A percentile compares a stretch with the other conserved stretches of the same genome.
These are phyloP conservation scores for Anthoscopus minutus DNA, from an alignment of 2,113 vertebrate species.

Conservation along the genomic window DNA sequence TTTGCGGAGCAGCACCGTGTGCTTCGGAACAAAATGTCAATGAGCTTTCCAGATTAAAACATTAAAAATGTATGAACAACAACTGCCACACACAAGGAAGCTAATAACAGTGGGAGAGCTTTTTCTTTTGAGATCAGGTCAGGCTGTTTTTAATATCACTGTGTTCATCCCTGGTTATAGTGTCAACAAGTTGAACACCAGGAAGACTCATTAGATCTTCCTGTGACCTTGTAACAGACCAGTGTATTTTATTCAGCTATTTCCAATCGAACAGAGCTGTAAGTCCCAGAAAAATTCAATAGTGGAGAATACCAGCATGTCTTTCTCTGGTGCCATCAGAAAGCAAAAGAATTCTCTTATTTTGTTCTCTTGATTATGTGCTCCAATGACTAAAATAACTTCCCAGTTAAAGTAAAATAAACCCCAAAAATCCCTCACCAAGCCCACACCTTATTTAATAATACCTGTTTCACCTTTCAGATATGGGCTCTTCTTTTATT, in stretches of 20 bases:
- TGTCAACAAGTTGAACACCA: background rate
- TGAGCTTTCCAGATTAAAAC: slow-evolving; percentile 55
- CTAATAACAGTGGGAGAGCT: background rate
- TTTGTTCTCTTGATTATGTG: background rate
- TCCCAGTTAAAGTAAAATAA: background rate
- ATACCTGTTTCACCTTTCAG: background rate
- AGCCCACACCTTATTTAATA: background rate
- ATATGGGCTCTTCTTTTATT: background rate
- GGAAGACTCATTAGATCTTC: background rate
- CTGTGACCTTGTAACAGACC: background rate
- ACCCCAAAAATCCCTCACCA: background rate
- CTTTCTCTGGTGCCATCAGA: background rate
- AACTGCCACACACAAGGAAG: background rate
- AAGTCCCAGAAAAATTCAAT: background rate
- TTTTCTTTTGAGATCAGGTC: background rate
- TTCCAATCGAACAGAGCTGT: background rate
- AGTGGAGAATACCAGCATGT: background rate
- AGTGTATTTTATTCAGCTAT: background rate
- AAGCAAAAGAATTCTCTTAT: background rate
- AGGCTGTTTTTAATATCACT: background rate
- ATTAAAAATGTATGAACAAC: slow-evolving; percentile 61
- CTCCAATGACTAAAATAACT: background rate
- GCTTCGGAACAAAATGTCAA: slow-evolving; percentile 50
- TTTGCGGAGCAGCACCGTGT: background rate
- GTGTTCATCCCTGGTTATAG: background rate